Evolutionary conservation across 2,888 invertebrate species (phyloP).

Genomic region (Parasteatoda lunata): DNA sequence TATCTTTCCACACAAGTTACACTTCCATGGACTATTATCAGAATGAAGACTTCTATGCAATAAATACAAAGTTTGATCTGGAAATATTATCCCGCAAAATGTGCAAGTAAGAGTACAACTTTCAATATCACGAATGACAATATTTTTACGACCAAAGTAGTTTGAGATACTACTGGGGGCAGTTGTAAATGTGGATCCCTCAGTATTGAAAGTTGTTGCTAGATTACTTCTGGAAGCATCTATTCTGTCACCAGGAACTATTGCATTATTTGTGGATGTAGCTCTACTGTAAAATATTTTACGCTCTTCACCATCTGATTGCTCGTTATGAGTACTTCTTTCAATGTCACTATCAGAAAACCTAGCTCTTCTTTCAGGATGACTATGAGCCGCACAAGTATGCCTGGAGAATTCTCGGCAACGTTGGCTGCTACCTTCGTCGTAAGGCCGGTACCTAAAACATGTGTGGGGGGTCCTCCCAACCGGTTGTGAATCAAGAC

Average conservation of each 20-base stretch:
- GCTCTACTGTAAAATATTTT: conserved; percentile 60
- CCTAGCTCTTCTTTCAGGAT: conserved; percentile 38
- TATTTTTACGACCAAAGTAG: conserved; percentile 44
- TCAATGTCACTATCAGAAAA: conserved; percentile 51
- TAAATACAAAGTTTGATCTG: conserved; percentile 96
- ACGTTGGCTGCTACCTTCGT: conserved; percentile 29
- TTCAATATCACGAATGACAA: conserved; percentile 52
- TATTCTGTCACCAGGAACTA: conserved; percentile 18
- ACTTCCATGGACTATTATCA: conserved; percentile 96
- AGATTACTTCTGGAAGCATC: conserved; percentile 8
- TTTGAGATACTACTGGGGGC: conserved; percentile 19
- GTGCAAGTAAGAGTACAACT: conserved; percentile 78
- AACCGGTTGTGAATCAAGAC: conserved; percentile 24
- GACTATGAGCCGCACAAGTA: conserved; percentile 35
- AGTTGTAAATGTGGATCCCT: conserved; percentile 7
- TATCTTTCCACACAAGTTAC: conserved; percentile 96
- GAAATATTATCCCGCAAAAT: conserved; percentile 95
- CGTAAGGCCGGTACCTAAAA: conserved; percentile 44
- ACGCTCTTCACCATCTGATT: conserved; percentile 56
- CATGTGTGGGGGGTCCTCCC: conserved; percentile 38
- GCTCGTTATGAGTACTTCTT: conserved; percentile 51
- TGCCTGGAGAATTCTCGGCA: conserved; percentile 46
- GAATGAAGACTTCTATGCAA: conserved; percentile 98
- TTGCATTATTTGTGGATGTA: conserved; percentile 49
- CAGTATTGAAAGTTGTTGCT: conserved; percentile 2